phyloP scores from a whole-genome alignment of 2,113 vertebrate genomes.

The Ictalurus punctatus region DNA sequence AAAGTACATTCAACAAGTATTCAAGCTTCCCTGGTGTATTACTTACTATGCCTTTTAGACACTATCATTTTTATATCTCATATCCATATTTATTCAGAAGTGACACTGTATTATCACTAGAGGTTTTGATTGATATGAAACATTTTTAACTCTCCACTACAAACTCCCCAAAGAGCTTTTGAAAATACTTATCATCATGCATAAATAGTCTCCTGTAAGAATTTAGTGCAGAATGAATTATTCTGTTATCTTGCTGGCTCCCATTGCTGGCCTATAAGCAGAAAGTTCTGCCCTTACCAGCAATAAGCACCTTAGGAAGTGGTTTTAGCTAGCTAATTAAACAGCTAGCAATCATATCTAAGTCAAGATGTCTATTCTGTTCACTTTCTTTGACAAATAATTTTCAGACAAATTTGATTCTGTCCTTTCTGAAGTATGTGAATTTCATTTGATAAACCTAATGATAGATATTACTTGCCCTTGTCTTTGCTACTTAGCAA shows the following conservation, averaged over 20 bases:
- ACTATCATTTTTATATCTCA: conserved; percentile 15
- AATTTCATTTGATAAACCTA: neutral
- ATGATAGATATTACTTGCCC: neutral
- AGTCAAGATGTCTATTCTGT: neutral
- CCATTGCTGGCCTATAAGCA: neutral
- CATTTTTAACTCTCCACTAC: neutral
- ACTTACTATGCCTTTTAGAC: neutral
- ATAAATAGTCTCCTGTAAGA: neutral
- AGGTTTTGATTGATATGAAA: conserved; percentile 24
- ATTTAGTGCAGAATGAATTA: neutral
- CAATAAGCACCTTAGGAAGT: neutral
- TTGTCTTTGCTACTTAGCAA: neutral
- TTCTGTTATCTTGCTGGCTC: neutral
- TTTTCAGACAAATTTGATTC: neutral
- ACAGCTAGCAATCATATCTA: neutral
- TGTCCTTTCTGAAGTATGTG: neutral
- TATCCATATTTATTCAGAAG: conserved; percentile 7
- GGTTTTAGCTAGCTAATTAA: neutral
- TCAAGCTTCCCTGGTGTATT: neutral
- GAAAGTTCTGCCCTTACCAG: neutral
- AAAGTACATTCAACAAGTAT: conserved; percentile 23
- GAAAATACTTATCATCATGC: neutral
- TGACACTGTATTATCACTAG: neutral
- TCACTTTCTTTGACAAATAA: neutral
- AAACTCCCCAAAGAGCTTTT: neutral